Evolutionary conservation across 2,797 vertebrate species (phyloP), one percentile per base, ranked within the genome.

Genomic region (Paedocypris micromegethes): DNA sequence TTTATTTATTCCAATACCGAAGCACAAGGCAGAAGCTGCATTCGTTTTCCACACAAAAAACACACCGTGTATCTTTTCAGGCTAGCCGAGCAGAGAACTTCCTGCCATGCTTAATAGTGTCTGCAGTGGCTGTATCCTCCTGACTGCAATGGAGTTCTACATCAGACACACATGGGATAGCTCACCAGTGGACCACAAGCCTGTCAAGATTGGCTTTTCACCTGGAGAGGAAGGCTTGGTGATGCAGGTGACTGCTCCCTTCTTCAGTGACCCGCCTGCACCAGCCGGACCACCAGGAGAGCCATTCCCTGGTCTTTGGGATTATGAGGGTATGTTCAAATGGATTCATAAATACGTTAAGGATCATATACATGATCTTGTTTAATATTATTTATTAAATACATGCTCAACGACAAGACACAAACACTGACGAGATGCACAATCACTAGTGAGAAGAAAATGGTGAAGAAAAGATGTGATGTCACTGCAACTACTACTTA

Each of bases 251-350:
- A 86, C 0, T 5, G 92, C 89, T 65, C 93, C 93, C 2, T 93
- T 96, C 79, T 97, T 97, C 79, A 90, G 92, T 64, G 92, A 96
- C 67, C 93, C 94, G 2, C 79, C 86, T 45, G 89, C 88, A 58
- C 95, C 94, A 5, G 61, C 72, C 2, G 90, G 89, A 40, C 86
- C 89, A 45, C 79, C 89, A 0, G 83, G 91, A 58, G 83, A 92
- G 43, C 79, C 94, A 43, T 95, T 94, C 68, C 85, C 85, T 76
- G 83, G 81, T 38, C 88, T 97, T 40, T 97, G 94, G 94, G 77
- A 97, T 81, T 96, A 93, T 78, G 94, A 98, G 86, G 96, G 94
- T 79, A 58, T 4, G 52, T 39, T 50, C 9, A 47, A 40, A 3
- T 9, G 3, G 39, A 38, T 4, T 3, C 4, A 5, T 50, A 6